These are phyloP conservation scores for Leuciscus waleckii DNA, from an alignment of 2,797 vertebrate species.

Conservation along the genomic window DNA sequence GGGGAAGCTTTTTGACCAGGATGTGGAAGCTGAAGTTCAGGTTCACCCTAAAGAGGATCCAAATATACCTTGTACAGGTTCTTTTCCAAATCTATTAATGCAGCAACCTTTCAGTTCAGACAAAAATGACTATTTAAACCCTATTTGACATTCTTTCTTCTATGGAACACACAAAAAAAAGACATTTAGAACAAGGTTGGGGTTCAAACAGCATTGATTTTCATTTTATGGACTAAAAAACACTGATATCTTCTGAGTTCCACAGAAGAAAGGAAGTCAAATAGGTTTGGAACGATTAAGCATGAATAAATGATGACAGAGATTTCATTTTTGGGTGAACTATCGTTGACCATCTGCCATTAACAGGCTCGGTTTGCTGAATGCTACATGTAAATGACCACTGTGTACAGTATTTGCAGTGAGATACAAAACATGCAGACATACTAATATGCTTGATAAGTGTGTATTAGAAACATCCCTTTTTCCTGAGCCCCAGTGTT, in stretches of 20 bases:
- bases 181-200: background rate
- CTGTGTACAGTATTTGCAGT: background rate
- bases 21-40: background rate
- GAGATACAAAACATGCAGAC: background rate
- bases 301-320: background rate
- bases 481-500: slow-evolving; percentile 5
- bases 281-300: background rate
- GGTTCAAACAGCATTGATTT: background rate
- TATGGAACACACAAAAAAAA: background rate
- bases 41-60: background rate
- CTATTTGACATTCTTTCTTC: background rate
- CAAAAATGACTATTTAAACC: background rate
- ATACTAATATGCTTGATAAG: background rate
- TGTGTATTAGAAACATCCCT: slow-evolving; percentile 20
- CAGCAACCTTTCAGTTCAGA: background rate
- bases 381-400: background rate
- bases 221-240: background rate
- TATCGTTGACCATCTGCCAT: background rate
- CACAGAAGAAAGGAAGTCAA: too few relatives aligned
- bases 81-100: background rate
- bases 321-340: background rate
- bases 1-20: background rate
- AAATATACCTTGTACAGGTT: background rate
- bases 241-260: background rate
- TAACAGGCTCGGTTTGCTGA: background rate